Evolutionary conservation across 1,140 invertebrate species (phyloP), one percentile per base, ranked within the genome.

Genomic region (Drosophila insularis): DNA sequence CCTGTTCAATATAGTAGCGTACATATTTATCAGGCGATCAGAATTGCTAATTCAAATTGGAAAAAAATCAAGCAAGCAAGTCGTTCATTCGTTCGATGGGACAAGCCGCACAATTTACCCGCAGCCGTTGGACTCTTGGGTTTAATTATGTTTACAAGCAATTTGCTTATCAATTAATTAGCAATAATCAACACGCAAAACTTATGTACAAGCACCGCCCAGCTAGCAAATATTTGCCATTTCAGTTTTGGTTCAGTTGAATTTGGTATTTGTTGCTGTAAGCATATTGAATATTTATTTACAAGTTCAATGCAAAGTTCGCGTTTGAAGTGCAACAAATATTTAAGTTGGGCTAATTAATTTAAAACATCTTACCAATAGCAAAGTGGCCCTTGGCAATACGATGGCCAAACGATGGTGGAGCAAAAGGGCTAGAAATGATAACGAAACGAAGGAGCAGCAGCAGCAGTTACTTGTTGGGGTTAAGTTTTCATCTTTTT

Each of bases 111-210:
- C 19, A 65, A 75, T 58, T 50, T 72, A 68, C 64, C 74, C 46
- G 40, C 62, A 50, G 43, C 43, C 43, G 8, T 40, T 43, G 37
- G 53, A 63, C 66, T 55, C 60, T 50, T 50, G 54, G 55, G 79
- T 59, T 43, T 59, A 74, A 73, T 74, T 68, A 61, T 82, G 78
- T 75, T 85, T 84, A 74, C 77, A 74, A 78, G 75, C 78, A 64
- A 50, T 76, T 87, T 82, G 84, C 80, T 87, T 87, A 87, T 89
- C 73, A 82, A 87, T 89, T 87, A 87, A 87, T 87, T 89, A 89
- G 84, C 84, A 72, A 80, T 89, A 67, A 74, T 78, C 84, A 89
- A 87, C 69, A 80, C 59, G 53, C 43, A 76, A 61, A 81, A 81
- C 70, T 73, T 73, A 81, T 82, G 80, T 81, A 69, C 70, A 53